Evolutionary conservation across 2,113 vertebrate species (phyloP).

Genomic region (Gymnocephalus cernua): DNA sequence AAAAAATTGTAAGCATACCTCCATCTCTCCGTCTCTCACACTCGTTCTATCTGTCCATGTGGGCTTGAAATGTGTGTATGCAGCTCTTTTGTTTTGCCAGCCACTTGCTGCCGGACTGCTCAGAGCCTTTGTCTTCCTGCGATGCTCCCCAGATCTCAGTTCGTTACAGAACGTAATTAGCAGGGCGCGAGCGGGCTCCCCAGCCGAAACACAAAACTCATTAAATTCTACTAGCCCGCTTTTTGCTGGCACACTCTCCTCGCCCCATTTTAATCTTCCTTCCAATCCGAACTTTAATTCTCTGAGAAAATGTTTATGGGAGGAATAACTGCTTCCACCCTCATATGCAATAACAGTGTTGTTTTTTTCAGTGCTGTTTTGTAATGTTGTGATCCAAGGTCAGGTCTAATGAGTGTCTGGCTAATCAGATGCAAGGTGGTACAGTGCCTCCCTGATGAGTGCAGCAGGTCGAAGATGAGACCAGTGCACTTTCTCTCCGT

Average conservation of each 20-base stretch:
- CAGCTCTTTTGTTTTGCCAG: conserved; percentile 70
- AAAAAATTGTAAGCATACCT: conserved; percentile 32
- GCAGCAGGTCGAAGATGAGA: conserved; percentile 63
- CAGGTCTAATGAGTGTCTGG: conserved; percentile 65
- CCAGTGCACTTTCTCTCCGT: conserved; percentile 31
- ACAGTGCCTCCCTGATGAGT: conserved; percentile 57
- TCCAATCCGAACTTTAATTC: conserved; percentile 77
- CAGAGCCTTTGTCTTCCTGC: conserved; percentile 72
- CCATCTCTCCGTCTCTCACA: conserved; percentile 41
- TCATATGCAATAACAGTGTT: conserved; percentile 59
- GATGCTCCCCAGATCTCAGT: conserved; percentile 75
- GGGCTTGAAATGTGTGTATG: conserved; percentile 66
- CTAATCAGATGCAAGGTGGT: conserved; percentile 76
- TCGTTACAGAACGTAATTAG: conserved; percentile 80
- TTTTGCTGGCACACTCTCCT: conserved; percentile 68
- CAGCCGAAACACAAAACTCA: conserved; percentile 79
- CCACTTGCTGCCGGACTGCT: conserved; percentile 59
- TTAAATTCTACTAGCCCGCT: conserved; percentile 79
- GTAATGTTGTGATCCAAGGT: conserved; percentile 68
- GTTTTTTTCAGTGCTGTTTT: conserved; percentile 29
- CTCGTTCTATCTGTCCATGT: conserved; percentile 23
- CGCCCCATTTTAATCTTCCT: conserved; percentile 77
- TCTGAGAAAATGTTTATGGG: conserved; percentile 77
- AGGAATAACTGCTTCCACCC: conserved; percentile 61
- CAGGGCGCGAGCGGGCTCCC: conserved; percentile 71